Evolutionary conservation across 2,113 vertebrate genomes (phyloP).

Genomic region (Urocolius indicus): DNA sequence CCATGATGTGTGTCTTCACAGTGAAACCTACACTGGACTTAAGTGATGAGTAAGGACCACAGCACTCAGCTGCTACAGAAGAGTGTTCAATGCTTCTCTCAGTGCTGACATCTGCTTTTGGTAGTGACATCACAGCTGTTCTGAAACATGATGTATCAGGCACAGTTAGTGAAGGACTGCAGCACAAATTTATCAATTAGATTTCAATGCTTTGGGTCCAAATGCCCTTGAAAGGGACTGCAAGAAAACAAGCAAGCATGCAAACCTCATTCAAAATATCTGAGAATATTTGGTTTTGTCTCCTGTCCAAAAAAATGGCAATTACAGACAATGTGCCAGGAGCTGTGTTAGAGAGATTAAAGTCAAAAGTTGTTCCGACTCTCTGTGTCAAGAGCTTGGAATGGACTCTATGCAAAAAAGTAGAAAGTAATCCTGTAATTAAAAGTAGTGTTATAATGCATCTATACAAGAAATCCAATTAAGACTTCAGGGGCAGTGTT

Average conservation of each 20-base stretch:
- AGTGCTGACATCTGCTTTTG: neutral
- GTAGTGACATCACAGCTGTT: neutral
- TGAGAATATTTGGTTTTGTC: neutral
- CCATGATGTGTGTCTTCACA: rapidly evolving
- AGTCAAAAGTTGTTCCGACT: neutral
- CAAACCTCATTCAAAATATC: neutral
- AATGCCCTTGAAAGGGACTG: neutral
- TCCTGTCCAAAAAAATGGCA: neutral
- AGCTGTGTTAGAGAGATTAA: neutral
- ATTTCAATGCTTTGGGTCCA: neutral
- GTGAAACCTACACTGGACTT: neutral
- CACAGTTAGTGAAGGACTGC: neutral
- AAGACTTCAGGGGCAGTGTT: neutral
- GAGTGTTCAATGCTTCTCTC: neutral
- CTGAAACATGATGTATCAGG: neutral
- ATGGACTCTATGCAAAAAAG: neutral
- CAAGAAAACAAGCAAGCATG: neutral
- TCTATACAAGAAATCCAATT: neutral
- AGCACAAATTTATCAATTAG: neutral
- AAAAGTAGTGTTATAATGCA: neutral
- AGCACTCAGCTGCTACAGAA: neutral
- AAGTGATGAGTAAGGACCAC: neutral
- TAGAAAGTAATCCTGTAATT: constrained; percentile 32
- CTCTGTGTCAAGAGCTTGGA: constrained; percentile 12
- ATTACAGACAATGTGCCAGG: neutral